Evolutionary conservation across 2,888 invertebrate species (phyloP), one percentile per base, ranked within the genome.

Genomic region (Serrognathus titanus): DNA sequence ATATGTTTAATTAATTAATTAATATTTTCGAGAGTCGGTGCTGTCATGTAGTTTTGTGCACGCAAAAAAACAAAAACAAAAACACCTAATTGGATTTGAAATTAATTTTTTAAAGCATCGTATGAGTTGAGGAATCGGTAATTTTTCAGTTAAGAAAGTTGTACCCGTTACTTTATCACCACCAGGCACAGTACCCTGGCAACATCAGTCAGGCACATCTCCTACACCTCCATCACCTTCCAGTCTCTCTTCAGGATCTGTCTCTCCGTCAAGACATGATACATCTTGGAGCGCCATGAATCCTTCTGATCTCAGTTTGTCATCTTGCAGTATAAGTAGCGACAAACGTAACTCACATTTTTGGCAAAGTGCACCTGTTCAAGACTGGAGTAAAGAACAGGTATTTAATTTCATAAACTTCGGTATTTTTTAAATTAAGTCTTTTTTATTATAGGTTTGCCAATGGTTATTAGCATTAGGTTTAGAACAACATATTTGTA

Each of bases 381-480:
- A 83, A 43, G 89, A 90, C 67, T 91, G 91, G 91, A 85, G 84
- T 65, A 88, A 87, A 74, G 87, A 88, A 70, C 89, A 89, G 80
- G 89, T 89, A 69, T 16, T 43, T 43, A 43, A 12, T 39, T n/a
- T n/a, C n/a, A n/a, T n/a, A n/a, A n/a, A n/a, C n/a, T n/a, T n/a
- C n/a, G n/a, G n/a, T n/a, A n/a, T 39, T 31, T 16, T 16, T 16
- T 2, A 16, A 16, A 16, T 16, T n/a, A n/a, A 16, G 13, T 36
- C 3, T 11, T 39, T 48, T 61, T 66, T 53, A 61, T 69, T 69
- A 6, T 73, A 95, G 90, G 95, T 97, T 51, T 93, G 92, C 78
- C 93, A 95, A 76, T 97, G 96, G 96, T 81, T 97, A 62, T 80
- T 85, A 66, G 83, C 84, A 16, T 83, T 93, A 63, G 91, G 94